Conservation (phyloP, 2,888 invertebrate species). For the Pantelozetes paolii region DNA sequence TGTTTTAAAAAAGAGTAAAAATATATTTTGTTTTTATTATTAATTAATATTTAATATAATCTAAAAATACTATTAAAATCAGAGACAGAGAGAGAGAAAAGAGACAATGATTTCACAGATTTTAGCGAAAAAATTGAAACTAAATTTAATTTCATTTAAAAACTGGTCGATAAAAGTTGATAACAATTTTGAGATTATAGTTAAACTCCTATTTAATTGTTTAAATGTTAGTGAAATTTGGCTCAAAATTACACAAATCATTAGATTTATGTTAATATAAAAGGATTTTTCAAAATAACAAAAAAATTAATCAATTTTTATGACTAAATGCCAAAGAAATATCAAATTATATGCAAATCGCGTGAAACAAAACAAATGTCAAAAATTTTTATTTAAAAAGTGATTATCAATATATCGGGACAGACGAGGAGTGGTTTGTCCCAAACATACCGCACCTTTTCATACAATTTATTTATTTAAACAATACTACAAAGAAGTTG, state of each 20-base stretch:
- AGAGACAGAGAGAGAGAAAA: slow-evolving; percentile 37
- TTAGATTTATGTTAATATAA: background rate
- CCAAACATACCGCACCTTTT: slow-evolving; percentile 34
- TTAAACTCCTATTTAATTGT: background rate
- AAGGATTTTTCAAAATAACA: background rate
- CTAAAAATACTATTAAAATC: slow-evolving; percentile 18
- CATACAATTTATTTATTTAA: slow-evolving; percentile 29
- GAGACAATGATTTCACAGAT: slow-evolving; percentile 4
- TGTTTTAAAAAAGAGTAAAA: background rate
- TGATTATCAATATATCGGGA: slow-evolving; percentile 32
- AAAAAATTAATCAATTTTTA: background rate
- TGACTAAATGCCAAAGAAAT: slow-evolving; percentile 35
- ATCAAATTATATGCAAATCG: slow-evolving; percentile 10
- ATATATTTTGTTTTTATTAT: slow-evolving; percentile 5
- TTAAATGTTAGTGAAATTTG: slow-evolving; percentile 22
- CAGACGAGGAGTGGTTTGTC: slow-evolving; percentile 37
- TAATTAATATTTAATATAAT: slow-evolving; percentile 4
- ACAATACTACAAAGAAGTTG: too few species aligned
- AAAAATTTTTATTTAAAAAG: background rate
- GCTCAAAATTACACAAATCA: slow-evolving; percentile 23
- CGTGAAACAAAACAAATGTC: background rate
- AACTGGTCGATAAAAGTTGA: slow-evolving; percentile 22
- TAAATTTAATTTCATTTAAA: background rate
- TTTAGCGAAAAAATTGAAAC: background rate
- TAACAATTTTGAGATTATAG: background rate